These are phyloP conservation scores for Siniperca undulata DNA, from an alignment of 2,797 vertebrate species.

Conservation along the genomic window DNA sequence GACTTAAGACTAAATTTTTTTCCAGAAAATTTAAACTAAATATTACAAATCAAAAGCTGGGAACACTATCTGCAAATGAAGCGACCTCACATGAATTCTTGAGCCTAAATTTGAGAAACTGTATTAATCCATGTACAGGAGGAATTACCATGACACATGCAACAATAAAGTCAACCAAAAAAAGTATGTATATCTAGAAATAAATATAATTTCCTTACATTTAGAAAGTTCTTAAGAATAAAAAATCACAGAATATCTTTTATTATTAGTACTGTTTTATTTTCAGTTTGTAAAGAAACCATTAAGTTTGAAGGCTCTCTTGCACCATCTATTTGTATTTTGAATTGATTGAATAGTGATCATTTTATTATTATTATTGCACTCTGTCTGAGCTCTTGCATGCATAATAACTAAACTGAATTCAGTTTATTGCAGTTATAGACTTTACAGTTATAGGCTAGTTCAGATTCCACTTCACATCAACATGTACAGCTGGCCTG, in stretches of 20 bases:
- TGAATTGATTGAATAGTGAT: neutral
- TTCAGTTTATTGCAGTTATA: neutral
- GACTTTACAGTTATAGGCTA: neutral
- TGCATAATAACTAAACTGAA: neutral
- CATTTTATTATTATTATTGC: neutral
- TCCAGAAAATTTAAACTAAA: neutral
- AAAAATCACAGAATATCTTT: neutral
- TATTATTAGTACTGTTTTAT: neutral
- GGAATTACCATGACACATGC: neutral
- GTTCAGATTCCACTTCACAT: neutral
- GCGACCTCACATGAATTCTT: neutral
- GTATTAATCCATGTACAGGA: neutral
- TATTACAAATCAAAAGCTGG: neutral
- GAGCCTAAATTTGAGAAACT: neutral
- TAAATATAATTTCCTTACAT: neutral
- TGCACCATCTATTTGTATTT: neutral
- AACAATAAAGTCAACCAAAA: too few relatives aligned
- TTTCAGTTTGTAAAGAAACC: neutral
- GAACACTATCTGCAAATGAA: neutral
- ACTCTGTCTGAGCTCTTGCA: neutral
- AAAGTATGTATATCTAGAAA: neutral
- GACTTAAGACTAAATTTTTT: too few relatives aligned
- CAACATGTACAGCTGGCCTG: neutral
- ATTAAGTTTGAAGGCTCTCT: neutral
- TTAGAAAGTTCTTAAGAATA: neutral